A percentile compares a stretch with the other conserved stretches of the same genome.
These are phyloP conservation scores for Streblospio benedicti DNA, from an alignment of 1,140 invertebrate species.

Conservation along the genomic window DNA sequence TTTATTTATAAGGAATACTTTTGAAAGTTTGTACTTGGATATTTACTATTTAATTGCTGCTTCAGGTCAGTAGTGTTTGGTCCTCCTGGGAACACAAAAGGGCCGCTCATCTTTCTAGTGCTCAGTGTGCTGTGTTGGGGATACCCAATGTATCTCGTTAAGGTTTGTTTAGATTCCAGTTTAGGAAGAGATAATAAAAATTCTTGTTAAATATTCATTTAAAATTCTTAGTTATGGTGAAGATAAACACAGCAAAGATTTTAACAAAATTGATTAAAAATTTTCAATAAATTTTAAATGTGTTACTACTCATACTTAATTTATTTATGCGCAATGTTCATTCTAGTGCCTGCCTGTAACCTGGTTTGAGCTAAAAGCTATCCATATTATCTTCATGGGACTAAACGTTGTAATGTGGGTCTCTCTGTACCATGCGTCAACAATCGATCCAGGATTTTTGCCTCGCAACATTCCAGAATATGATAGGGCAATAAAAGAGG, in stretches of 20 bases:
- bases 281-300: no score
- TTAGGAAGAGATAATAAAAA: no score
- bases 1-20: no score
- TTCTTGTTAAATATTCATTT: no score
- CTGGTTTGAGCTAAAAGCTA: conserved; percentile 72
- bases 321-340: no score
- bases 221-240: no score
- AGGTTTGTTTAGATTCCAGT: no score
- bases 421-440: conserved; percentile 78
- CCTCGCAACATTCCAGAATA: conserved; percentile 80
- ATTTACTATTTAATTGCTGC: no score
- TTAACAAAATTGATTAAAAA: no score
- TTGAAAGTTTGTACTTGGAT: no score
- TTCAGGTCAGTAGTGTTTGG: conserved; percentile 73
- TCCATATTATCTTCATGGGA: conserved; percentile 81
- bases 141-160: conserved; percentile 84
- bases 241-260: no score
- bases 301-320: no score
- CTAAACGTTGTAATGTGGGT: conserved; percentile 87
- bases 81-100: conserved; percentile 78
- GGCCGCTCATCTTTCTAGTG: conserved; percentile 73
- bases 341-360: conserved; percentile 75
- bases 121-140: conserved; percentile 78
- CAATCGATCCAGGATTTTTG: conserved; percentile 79
- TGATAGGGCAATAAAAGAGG: conserved; percentile 68